Percentiles rank a stretch among this genome's conserved stretches.
Evolutionary conservation across 2,797 vertebrate genomes (phyloP).

Genomic region (Anabacerthia variegaticeps): DNA sequence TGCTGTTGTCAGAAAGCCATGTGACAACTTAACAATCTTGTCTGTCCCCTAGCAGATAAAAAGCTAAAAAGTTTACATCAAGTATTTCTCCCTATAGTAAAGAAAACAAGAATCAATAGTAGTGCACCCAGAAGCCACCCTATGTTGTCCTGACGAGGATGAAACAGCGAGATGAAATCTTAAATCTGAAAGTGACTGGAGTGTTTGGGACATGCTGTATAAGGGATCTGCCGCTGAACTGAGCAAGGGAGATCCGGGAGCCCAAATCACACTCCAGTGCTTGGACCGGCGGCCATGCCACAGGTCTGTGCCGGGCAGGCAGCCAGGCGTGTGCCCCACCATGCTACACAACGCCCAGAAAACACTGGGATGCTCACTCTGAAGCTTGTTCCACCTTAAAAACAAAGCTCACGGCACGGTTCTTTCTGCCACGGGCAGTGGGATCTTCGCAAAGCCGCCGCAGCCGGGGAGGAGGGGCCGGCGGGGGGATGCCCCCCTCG

Average conservation of each 20-base stretch:
- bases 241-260: background rate
- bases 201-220: accelerated
- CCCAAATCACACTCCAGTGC: background rate
- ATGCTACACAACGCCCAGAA: background rate
- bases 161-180: background rate
- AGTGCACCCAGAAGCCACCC: background rate
- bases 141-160: background rate
- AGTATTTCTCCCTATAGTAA: background rate
- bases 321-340: background rate
- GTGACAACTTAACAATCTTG: background rate
- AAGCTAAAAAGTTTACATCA: background rate
- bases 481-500: background rate
- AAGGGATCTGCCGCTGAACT: background rate
- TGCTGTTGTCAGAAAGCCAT: background rate
- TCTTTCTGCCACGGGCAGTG: background rate
- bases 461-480: too few species aligned
- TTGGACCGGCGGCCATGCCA: background rate
- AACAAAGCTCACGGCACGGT: background rate
- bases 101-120: background rate
- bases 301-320: background rate
- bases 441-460: background rate
- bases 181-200: background rate
- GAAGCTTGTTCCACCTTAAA: background rate
- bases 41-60: background rate
- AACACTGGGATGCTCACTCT: background rate